phyloP scores from a whole-genome alignment of 2,888 invertebrate genomes.

The Ichneumoninae sp. region DNA sequence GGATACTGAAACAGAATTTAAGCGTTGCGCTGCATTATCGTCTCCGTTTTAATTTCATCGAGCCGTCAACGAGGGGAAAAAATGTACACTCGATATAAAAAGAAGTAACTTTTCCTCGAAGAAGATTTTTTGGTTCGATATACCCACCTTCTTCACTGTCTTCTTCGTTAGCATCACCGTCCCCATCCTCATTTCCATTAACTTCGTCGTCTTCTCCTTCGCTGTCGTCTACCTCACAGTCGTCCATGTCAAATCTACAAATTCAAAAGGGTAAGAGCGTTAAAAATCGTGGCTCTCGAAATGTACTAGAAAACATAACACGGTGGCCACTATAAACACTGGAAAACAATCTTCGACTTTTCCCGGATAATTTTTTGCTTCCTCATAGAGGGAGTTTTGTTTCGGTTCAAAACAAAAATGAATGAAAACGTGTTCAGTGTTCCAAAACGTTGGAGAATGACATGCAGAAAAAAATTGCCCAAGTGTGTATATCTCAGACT shows the following conservation, averaged over 20 bases:
- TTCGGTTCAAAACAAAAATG: too few relatives aligned
- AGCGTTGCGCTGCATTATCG: conserved; percentile 60
- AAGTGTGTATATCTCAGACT: too few relatives aligned
- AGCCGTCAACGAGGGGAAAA: neutral
- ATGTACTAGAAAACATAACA: neutral
- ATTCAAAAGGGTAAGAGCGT: conserved; percentile 1
- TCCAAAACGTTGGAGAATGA: too few relatives aligned
- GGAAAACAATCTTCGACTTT: too few relatives aligned
- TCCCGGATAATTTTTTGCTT: neutral
- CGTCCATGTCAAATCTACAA: conserved; percentile 89
- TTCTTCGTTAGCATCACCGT: conserved; percentile 87
- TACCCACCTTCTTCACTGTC: conserved; percentile 83
- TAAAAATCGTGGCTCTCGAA: neutral
- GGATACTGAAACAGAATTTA: conserved; percentile 83
- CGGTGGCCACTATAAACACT: too few relatives aligned
- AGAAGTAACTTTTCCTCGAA: neutral
- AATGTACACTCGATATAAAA: neutral
- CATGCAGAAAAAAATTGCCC: too few relatives aligned
- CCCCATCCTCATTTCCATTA: conserved; percentile 91
- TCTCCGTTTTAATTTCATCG: neutral
- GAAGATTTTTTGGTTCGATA: conserved; percentile 31
- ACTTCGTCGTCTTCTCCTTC: conserved; percentile 91
- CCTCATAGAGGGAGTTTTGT: neutral
- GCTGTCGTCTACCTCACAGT: conserved; percentile 92
- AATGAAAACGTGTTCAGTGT: too few relatives aligned